Percentiles rank a stretch among this genome's conserved stretches.
Conservation (phyloP, 2,113 vertebrate species). For the Vimba vimba region DNA sequence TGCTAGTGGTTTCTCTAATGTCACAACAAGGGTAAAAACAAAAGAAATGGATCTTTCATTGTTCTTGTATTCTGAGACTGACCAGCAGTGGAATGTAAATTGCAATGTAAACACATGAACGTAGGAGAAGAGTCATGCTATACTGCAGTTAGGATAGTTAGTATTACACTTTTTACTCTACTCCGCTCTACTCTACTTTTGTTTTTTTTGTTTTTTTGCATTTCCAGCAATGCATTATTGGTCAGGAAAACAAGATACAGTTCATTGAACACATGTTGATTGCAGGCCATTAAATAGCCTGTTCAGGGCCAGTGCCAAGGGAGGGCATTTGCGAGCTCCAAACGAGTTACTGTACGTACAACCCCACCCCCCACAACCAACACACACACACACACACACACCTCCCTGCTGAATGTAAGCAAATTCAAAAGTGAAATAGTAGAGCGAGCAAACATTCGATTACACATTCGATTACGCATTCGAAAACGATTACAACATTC, state of each 20-base stretch:
- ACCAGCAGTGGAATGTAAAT: not conserved
- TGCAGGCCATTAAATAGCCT: not conserved
- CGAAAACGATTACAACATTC: too few relatives aligned
- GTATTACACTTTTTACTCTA: not conserved
- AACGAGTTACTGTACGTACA: too few relatives aligned
- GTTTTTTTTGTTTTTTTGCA: not conserved
- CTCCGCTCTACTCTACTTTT: too few relatives aligned
- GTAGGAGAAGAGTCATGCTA: not conserved
- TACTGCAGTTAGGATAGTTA: not conserved
- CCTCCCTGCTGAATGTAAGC: too few relatives aligned
- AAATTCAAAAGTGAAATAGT: too few relatives aligned
- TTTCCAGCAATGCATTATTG: not conserved
- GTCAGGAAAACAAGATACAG: not conserved
- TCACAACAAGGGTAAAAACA: not conserved
- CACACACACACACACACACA: too few relatives aligned
- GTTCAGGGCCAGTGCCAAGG: too few relatives aligned
- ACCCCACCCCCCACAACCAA: too few relatives aligned
- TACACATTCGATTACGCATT: too few relatives aligned
- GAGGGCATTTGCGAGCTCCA: too few relatives aligned
- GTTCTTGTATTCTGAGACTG: not conserved
- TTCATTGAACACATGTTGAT: slow-evolving; percentile 8
- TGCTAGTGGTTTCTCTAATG: not conserved
- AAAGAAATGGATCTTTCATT: not conserved
- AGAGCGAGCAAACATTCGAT: too few relatives aligned
- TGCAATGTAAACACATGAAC: not conserved